These are phyloP conservation scores for Numenius phaeopus DNA, from an alignment of 2,797 vertebrate species.

Conservation along the genomic window DNA sequence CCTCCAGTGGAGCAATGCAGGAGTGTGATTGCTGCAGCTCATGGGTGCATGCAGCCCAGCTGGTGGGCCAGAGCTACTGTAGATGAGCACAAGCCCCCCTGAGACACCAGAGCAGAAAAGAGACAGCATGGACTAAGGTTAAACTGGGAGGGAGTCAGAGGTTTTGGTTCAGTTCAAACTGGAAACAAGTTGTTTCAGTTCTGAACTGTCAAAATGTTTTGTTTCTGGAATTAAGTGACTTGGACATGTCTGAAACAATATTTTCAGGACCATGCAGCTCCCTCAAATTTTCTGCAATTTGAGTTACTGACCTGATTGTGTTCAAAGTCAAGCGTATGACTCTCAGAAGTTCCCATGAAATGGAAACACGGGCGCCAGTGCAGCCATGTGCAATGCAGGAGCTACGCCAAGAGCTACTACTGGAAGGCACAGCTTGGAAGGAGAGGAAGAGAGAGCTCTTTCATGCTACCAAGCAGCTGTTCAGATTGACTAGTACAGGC, in stretches of 20 bases:
- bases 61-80: background rate
- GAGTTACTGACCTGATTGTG: background rate
- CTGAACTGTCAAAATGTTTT: background rate
- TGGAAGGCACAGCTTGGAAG: background rate
- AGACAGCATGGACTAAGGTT: background rate
- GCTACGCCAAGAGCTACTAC: background rate
- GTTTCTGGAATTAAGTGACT: background rate
- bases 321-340: background rate
- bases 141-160: background rate
- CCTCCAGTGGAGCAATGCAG: accelerated
- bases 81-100: background rate
- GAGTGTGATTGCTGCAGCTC: background rate
- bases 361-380: background rate
- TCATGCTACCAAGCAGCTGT: background rate
- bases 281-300: background rate
- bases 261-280: background rate
- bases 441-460: background rate
- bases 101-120: background rate
- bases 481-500: background rate
- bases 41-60: background rate
- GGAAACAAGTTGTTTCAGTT: background rate
- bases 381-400: background rate
- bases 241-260: background rate
- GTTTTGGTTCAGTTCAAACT: background rate
- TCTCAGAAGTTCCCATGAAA: background rate